Percentiles rank a stretch among this genome's conserved stretches.
These are phyloP conservation scores for Ataeniobius toweri DNA, from an alignment of 2,797 vertebrate genomes.

Conservation along the genomic window DNA sequence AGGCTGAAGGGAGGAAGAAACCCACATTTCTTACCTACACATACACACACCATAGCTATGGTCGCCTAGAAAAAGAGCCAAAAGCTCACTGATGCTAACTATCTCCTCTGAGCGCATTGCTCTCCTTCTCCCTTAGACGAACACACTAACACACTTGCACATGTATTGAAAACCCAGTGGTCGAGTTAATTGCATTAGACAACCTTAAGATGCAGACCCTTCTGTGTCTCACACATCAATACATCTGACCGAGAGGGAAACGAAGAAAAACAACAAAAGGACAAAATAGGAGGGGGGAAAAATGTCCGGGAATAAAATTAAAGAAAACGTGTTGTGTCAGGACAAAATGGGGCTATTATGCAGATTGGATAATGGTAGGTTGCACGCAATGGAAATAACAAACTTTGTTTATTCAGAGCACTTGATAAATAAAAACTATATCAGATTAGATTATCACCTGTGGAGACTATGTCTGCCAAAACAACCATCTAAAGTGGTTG, in stretches of 20 bases:
- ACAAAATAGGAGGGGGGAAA: conserved; percentile 34
- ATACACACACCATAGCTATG: neutral
- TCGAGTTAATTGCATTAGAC: conserved; percentile 71
- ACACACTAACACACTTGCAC: conserved; percentile 13
- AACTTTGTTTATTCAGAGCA: conserved; percentile 28
- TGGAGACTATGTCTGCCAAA: conserved; percentile 13
- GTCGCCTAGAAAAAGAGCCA: conserved; percentile 17
- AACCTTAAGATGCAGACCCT: conserved; percentile 65
- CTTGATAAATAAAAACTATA: conserved; percentile 30
- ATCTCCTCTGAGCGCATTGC: conserved; percentile 6
- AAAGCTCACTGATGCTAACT: conserved; percentile 26
- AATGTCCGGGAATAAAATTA: neutral
- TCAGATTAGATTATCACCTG: conserved; percentile 15
- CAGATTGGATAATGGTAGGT: conserved; percentile 39
- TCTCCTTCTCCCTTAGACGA: conserved; percentile 2
- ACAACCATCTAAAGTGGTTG: no score
- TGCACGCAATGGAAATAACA: conserved; percentile 25
- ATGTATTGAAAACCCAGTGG: conserved; percentile 56
- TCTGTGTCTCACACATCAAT: conserved; percentile 72
- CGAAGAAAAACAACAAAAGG: conserved; percentile 49
- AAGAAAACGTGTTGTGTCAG: conserved; percentile 12
- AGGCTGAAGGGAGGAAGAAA: conserved; percentile 52
- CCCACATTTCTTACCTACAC: conserved; percentile 36
- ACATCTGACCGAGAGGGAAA: conserved; percentile 52
- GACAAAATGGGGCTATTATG: conserved; percentile 36